Evolutionary conservation across 2,113 vertebrate species (phyloP), one percentile per base, ranked within the genome.

Genomic region (Sinocyclocheilus rhinocerous): DNA sequence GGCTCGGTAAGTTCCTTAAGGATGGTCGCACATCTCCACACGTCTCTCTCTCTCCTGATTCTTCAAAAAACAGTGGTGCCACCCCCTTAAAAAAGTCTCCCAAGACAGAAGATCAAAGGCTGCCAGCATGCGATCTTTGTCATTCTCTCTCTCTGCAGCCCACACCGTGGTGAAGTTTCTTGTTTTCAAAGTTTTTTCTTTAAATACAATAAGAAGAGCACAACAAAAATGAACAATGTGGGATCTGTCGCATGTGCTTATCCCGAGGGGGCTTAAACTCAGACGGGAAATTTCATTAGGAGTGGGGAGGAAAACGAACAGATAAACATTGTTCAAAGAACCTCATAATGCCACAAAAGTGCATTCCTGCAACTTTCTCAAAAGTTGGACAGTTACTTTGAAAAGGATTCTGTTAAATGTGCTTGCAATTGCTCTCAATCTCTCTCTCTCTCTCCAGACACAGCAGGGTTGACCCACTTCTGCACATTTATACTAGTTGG

Each of bases 141-240:
- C 88, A 94, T 92, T 90, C 87, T 79, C 89, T 87, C 81, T 88
- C 85, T 84, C 83, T 36, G 42, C 86, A 42, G 78, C 92, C 90
- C 88, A 94, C 89, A 87, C 85, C 75, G 83, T 85, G 86, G 88
- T 90, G 85, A 84, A 80, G 63, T 84, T 83, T 85, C 83, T 73
- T 87, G 55, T 91, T 89, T 91, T 86, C 79, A 81, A 83, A 85
- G 20, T 55, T 79, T 85, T 83, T 39, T n/a, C 77, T 42, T 63
- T 63, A 59, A 59, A 80, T 63, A 81, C 36, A 65, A 83, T 89
- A 84, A 91, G 84, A 84, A 89, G 85, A 92, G 85, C 83, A 87
- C 88, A 92, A 92, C 86, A 82, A 93, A 86, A 93, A 88, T 91
- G 90, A 93, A 92, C 92, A 93, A 91, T 91, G 90, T 89, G 88